These are phyloP conservation scores for Stegodyphus dumicola DNA, from an alignment of 1,140 invertebrate species.

Conservation along the genomic window DNA sequence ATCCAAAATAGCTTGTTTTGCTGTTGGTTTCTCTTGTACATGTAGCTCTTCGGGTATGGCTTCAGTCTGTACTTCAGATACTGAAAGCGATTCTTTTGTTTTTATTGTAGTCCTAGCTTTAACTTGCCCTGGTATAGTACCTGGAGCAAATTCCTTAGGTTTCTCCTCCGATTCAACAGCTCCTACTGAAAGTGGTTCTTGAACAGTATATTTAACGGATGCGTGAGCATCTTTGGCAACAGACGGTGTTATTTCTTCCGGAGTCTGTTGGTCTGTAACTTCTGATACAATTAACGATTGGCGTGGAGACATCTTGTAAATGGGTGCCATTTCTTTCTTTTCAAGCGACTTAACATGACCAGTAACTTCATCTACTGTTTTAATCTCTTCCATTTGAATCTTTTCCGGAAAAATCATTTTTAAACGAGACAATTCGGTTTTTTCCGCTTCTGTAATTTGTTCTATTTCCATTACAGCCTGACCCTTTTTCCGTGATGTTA, in stretches of 20 bases:
- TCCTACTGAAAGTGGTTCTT: slow-evolving; percentile 51
- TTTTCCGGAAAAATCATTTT: slow-evolving; percentile 42
- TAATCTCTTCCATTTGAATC: slow-evolving; percentile 26
- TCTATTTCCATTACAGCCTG: slow-evolving; percentile 61
- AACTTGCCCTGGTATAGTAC: slow-evolving; percentile 49
- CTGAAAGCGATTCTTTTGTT: slow-evolving; percentile 57
- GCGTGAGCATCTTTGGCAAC: slow-evolving; percentile 47
- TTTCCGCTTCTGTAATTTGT: slow-evolving; percentile 22
- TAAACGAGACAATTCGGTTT: slow-evolving; percentile 13
- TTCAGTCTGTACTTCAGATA: slow-evolving; percentile 60
- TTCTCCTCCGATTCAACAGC: slow-evolving; percentile 56
- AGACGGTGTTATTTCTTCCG: slow-evolving; percentile 46
- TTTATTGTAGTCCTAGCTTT: slow-evolving; percentile 51
- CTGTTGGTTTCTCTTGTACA: slow-evolving; percentile 44
- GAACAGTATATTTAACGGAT: slow-evolving; percentile 26
- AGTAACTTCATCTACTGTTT: slow-evolving; percentile 9
- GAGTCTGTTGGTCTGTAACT: slow-evolving; percentile 46
- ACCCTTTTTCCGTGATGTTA: slow-evolving; percentile 44
- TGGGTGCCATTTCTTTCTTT: slow-evolving; percentile 29
- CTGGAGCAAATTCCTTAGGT: slow-evolving; percentile 53
- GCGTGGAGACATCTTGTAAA: slow-evolving; percentile 45
- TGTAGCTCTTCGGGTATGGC: slow-evolving; percentile 39
- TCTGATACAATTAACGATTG: slow-evolving; percentile 60
- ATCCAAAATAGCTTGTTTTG: slow-evolving; percentile 39
- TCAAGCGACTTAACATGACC: slow-evolving; percentile 15